Evolutionary conservation across 2,888 invertebrate genomes (phyloP).

Genomic region (Sclerodermus sp.): DNA sequence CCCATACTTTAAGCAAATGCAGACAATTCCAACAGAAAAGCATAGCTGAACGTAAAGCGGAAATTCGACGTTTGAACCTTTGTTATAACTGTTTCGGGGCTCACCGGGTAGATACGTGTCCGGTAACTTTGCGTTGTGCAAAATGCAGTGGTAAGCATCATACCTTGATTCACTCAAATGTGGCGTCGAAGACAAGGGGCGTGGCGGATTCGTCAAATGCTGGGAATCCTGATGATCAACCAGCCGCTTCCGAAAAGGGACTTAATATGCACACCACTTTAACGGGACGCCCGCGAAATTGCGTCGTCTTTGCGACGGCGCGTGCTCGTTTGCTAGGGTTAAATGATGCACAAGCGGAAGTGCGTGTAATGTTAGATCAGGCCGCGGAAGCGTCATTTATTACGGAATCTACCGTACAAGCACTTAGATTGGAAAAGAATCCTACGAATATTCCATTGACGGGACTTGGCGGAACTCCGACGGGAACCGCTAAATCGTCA

Average conservation of each 20-base stretch:
- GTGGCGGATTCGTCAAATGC: background rate
- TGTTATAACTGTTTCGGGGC: background rate
- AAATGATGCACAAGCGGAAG: background rate
- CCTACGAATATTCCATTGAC: background rate
- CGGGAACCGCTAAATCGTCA: background rate
- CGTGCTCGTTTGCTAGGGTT: background rate
- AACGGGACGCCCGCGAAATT: too few relatives aligned
- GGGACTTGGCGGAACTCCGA: background rate
- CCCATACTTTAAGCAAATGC: background rate
- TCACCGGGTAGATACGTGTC: background rate
- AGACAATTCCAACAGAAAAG: too few relatives aligned
- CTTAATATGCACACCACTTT: background rate
- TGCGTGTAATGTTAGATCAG: background rate
- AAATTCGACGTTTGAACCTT: background rate
- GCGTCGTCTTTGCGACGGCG: background rate
- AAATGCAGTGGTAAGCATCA: background rate
- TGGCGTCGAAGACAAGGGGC: background rate
- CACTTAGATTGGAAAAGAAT: background rate
- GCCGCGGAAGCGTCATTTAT: background rate
- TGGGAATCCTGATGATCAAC: background rate
- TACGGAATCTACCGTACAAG: background rate
- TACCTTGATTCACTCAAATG: background rate
- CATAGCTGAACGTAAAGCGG: background rate
- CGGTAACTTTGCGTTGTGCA: background rate
- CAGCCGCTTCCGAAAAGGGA: background rate